Evolutionary conservation across 2,888 invertebrate genomes (phyloP), one percentile per base, ranked within the genome.

Genomic region (Brenthis ino): DNA sequence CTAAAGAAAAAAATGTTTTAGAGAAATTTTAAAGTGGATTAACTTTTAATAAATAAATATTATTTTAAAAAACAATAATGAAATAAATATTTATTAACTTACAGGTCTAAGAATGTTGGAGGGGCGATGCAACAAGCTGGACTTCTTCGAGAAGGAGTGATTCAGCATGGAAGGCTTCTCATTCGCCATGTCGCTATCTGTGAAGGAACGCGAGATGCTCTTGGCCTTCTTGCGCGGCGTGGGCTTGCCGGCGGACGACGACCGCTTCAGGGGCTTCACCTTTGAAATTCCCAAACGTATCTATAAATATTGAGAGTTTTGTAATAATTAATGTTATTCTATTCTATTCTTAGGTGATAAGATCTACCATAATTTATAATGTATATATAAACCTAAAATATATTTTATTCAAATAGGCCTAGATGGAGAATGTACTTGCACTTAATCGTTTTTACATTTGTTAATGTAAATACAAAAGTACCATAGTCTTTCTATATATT

Each of bases 81-180:
- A 65, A 16, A 33, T 4, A 8, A 56, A 57, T 64, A 43, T 63
- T 14, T 63, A 37, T 64, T 67, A 65, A 95, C 95, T 95, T 87
- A 96, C 96, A 77, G 96, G 95, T 89, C 95, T 93, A 76, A 94
- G 87, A 68, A 95, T 94, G 78, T 95, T 94, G 12, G 95, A 93
- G 0, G 96, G 96, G 73, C 96, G 93, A 77, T 96, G 95, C 75
- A 96, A 88, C 77, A 96, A 77, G 69, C 93, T 93, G 68, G 93
- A 92, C 75, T 93, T 90, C 86, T 93, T 93, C 69, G 90, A 88
- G 86, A 93, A 93, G 8, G 93, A 93, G 72, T 92, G 93, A 76
- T 94, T 94, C 80, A 95, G 85, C 84, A 94, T 93, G 0, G 95
- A 91, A 0, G 94, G 94, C 84, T 91, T 91, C 77, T 94, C 94